Evolutionary conservation across 2,888 invertebrate species (phyloP), one percentile per base, ranked within the genome.

Genomic region (Morinoia aosen): DNA sequence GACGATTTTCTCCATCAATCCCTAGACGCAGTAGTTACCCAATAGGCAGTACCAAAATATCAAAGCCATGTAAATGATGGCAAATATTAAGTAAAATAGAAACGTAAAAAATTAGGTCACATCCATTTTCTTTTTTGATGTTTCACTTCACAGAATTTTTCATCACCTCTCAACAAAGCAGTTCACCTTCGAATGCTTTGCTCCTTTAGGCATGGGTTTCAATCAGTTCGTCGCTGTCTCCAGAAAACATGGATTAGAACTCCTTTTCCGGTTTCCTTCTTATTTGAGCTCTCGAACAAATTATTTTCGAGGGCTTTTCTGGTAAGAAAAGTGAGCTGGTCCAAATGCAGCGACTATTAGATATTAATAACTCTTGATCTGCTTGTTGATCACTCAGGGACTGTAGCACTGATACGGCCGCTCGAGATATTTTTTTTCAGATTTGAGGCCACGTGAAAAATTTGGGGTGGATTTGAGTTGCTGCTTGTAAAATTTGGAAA

Each of bases 41-140:
- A 90, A 90, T 0, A 90, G 90, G 25, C 90, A 90, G 40, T 90
- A 90, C 90, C 90, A 90, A 40, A 90, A 90, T 90, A 48, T 90
- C 40, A 90, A 40, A 14, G 90, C 90, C 8, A 90, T 90, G 40
- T 48, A 90, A 90, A 48, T 48, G 25, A 90, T 4, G 90, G 39
- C 90, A 16, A 90, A 90, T 48, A 90, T 40, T 40, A 39, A 39
- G 90, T 90, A 90, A 33, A 76, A 76, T 33, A 76, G 25, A 76
- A 33, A 76, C 0, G 0, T 76, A 33, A 76, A 16, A 76, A 76
- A 76, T 76, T 76, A 76, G 76, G 76, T 76, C 76, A 76, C 8
- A 33, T 76, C 76, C 76, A 76, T 76, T 33, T 25, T 33, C 25
- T 76, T 76, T 7, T 19, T 76, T 19, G 25, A 33, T 25, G 8